These are phyloP conservation scores for Myiothlypis coronata DNA, from an alignment of 2,797 vertebrate species.

Conservation along the genomic window DNA sequence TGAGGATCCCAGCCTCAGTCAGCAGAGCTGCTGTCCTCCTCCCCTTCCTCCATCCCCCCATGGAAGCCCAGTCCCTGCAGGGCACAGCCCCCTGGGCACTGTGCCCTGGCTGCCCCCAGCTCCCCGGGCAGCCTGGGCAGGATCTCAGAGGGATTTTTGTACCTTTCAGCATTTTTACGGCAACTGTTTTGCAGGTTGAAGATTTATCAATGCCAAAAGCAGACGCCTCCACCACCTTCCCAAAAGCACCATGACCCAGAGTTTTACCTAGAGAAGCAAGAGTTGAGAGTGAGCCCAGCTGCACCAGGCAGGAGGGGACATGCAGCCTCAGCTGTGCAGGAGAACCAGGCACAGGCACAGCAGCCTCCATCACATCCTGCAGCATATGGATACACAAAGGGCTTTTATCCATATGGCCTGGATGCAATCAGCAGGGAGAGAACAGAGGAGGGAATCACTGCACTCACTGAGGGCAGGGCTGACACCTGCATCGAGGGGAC, in stretches of 20 bases:
- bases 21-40: neutral
- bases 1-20: neutral
- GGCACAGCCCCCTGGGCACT: neutral
- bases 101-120: neutral
- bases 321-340: slow-evolving; percentile 39
- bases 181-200: slow-evolving; percentile 95
- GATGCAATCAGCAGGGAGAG: slow-evolving; percentile 10
- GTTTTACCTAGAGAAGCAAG: slow-evolving; percentile 86
- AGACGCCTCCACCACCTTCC: slow-evolving; percentile 93
- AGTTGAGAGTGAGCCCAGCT: slow-evolving; percentile 63
- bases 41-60: neutral
- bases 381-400: slow-evolving; percentile 9
- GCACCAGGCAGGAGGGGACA: slow-evolving; percentile 24
- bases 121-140: neutral
- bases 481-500: neutral
- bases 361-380: neutral
- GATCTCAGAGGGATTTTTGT: slow-evolving; percentile 54
- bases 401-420: slow-evolving; percentile 2
- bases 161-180: slow-evolving; percentile 98
- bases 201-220: slow-evolving; percentile 95
- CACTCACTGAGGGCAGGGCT: neutral
- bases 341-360: neutral
- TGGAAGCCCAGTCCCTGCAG: neutral
- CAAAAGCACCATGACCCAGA: slow-evolving; percentile 92
- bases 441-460: neutral